Conservation (phyloP, 1,140 invertebrate genomes). For the Pollicipes pollicipes region DNA sequence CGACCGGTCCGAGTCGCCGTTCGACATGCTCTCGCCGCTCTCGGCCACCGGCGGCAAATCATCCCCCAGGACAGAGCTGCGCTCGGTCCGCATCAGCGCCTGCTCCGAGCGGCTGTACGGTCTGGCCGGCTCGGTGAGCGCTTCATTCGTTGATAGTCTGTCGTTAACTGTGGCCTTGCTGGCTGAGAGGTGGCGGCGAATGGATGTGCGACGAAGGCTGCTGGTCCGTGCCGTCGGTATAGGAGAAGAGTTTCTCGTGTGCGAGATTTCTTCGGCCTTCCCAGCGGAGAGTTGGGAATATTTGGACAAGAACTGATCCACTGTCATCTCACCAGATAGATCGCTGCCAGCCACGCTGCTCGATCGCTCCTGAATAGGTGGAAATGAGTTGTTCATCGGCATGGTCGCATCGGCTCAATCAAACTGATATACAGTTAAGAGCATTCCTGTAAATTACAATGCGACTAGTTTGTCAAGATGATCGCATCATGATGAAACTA, state of each 20-base stretch:
- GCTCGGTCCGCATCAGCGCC: not conserved
- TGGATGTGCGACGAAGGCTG: not conserved
- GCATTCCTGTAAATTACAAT: no score
- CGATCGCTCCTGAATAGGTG: not conserved
- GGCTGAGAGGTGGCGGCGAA: not conserved
- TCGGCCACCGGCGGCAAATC: not conserved
- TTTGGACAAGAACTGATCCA: not conserved
- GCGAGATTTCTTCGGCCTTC: not conserved
- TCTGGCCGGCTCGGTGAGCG: not conserved
- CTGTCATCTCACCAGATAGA: not conserved
- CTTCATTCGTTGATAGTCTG: not conserved
- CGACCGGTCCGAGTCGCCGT: conserved; percentile 1
- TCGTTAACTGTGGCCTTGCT: not conserved
- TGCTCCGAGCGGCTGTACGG: not conserved
- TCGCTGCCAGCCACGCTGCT: not conserved
- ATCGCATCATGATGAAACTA: no score
- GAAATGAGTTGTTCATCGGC: not conserved
- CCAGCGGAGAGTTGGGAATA: not conserved
- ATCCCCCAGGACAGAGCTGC: not conserved
- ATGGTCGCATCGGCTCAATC: not conserved
- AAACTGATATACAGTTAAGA: no score
- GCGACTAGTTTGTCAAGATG: no score
- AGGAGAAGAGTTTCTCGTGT: not conserved
- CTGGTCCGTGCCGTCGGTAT: not conserved
- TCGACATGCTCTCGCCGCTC: not conserved